Evolutionary conservation across 2,797 vertebrate genomes (phyloP).

Genomic region (Sebastes kiyomatsui): DNA sequence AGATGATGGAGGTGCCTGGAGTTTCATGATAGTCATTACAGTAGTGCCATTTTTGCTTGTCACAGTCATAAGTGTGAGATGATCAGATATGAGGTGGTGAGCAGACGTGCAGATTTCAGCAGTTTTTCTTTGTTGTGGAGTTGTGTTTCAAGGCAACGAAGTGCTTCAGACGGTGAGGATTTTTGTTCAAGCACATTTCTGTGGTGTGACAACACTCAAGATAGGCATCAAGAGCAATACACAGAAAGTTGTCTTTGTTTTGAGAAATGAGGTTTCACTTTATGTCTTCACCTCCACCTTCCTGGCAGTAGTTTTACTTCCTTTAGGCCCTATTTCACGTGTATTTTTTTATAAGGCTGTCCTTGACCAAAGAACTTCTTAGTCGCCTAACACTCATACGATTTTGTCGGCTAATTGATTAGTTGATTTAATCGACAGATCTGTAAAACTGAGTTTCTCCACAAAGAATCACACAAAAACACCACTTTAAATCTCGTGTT

Average conservation of each 20-base stretch:
- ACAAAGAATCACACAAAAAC: too few relatives aligned
- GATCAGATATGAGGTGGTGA: slow-evolving; percentile 18
- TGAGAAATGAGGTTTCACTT: slow-evolving; percentile 34
- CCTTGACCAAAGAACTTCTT: too few relatives aligned
- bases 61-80: slow-evolving; percentile 17
- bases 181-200: neutral
- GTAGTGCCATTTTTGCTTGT: slow-evolving; percentile 13
- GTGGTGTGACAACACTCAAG: slow-evolving; percentile 29
- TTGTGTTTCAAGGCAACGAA: slow-evolving; percentile 42
- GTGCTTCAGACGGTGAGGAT: slow-evolving; percentile 11
- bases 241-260: slow-evolving; percentile 35
- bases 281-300: slow-evolving; percentile 1
- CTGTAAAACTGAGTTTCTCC: too few relatives aligned
- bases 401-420: too few relatives aligned
- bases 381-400: too few relatives aligned
- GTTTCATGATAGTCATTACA: neutral
- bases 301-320: slow-evolving; percentile 17
- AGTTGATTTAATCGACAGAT: too few relatives aligned
- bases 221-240: slow-evolving; percentile 32
- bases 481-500: too few relatives aligned
- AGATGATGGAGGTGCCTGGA: neutral
- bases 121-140: slow-evolving; percentile 52
- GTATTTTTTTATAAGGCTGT: neutral
- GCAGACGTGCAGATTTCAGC: slow-evolving; percentile 48
- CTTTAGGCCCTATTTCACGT: neutral